These are phyloP conservation scores for Burhinus bistriatus DNA, from an alignment of 2,113 vertebrate genomes.

Conservation along the genomic window DNA sequence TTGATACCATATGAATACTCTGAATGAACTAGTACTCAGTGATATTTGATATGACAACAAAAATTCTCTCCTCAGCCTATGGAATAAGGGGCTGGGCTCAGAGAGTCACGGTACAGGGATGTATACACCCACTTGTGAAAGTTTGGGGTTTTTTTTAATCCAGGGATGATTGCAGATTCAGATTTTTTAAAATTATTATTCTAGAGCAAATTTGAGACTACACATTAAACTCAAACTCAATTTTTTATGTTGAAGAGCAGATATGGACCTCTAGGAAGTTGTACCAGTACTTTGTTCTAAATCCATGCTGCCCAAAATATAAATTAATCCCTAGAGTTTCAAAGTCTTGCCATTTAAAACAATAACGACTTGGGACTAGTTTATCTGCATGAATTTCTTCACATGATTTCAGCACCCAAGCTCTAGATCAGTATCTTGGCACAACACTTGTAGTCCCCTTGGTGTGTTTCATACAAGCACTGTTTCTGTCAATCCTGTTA, in stretches of 20 bases:
- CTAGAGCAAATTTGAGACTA: not conserved
- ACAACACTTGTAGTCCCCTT: not conserved
- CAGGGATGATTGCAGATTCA: not conserved
- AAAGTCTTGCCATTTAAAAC: not conserved
- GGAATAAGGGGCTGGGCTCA: not conserved
- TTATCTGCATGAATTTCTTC: not conserved
- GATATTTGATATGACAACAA: not conserved
- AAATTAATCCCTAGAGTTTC: not conserved
- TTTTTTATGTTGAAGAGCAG: not conserved
- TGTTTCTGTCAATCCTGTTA: not conserved
- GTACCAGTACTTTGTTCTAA: not conserved
- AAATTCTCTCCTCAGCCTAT: not conserved
- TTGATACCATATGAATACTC: not conserved
- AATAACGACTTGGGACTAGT: not conserved
- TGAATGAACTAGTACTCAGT: not conserved
- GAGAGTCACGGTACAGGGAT: not conserved
- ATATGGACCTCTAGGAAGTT: not conserved
- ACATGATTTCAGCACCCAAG: not conserved
- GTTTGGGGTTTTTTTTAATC: not conserved
- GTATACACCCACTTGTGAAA: not conserved
- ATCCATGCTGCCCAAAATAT: fast-evolving
- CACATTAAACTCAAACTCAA: not conserved
- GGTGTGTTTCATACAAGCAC: not conserved
- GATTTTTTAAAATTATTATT: not conserved
- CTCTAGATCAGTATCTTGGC: not conserved